Base-by-base conservation (phyloP, 2,888 invertebrate species). In the Anthophora plumipes region DNA sequence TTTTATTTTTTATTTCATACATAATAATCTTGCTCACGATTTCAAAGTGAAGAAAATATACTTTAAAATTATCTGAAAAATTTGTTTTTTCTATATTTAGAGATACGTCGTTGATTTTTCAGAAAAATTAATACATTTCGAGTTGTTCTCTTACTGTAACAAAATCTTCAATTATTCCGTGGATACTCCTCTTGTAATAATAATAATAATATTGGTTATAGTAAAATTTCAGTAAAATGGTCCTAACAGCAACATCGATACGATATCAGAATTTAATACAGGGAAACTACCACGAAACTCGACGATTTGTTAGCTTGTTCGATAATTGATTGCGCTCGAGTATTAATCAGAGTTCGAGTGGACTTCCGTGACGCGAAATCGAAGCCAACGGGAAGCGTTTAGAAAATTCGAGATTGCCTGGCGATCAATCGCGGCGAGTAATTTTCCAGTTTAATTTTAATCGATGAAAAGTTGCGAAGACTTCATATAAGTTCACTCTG, bases 191-290 rank as follows among this genome's bases (percentile, higher is more conserved):
- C n/a, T n/a, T n/a, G n/a, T n/a, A n/a, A 31, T 57, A n/a, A 12
- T n/a, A 22, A 61, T 43, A 61, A 61, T n/a, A 57, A 61, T 17
- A 14, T 17, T 5, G 14, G 43, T 61, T 22, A 17, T 43, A 22
- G 54, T 39, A 69, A 74, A 69, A 68, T 68, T 68, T 20, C 12
- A 43, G 14, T 41, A 5, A 12, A 12, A 48, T 20, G 39, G 55
- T 8, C 17, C 61, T 43, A 73, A 73, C 64, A 50, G 25, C 50
- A 59, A 60, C 64, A 59, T 50, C 48, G 76, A 22, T n/a, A 50
- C 31, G 57, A 73, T 77, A 77, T 77, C 73, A 64, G 73, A 66
- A 66, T 77, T 59, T 52, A 73, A 59, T 60, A 41, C 50, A 31
- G 25, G 22, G 22, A 66, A 73, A 77, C 73, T 77, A 73, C 4